phyloP scores from a whole-genome alignment of 1,140 invertebrate species.

The roundworm (Caenorhabditis elegans) region DNA sequence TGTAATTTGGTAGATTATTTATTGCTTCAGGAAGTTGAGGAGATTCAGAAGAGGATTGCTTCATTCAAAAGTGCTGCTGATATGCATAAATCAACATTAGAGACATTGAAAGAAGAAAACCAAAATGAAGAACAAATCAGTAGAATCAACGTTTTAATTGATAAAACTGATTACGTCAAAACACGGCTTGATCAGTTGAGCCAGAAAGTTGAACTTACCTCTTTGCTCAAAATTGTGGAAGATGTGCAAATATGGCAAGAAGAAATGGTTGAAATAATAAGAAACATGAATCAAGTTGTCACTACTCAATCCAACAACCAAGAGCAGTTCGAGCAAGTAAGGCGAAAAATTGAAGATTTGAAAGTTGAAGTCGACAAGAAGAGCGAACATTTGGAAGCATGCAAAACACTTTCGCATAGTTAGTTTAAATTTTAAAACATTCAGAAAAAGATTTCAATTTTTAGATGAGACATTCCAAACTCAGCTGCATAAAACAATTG shows the following conservation, averaged over 20 bases:
- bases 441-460: not conserved
- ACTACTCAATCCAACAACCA: not conserved
- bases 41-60: not conserved
- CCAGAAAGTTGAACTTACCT: constrained; percentile 9
- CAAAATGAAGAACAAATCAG: constrained; percentile 13
- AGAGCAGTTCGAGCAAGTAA: not conserved
- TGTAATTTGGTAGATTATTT: not conserved
- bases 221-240: constrained; percentile 19
- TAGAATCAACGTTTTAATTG: not conserved
- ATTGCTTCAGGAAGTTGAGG: constrained; percentile 12
- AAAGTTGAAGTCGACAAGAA: constrained; percentile 32
- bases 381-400: constrained; percentile 15
- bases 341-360: constrained; percentile 4
- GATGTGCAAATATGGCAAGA: constrained; percentile 45
- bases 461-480: constrained; percentile 13
- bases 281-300: not conserved
- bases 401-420: not conserved
- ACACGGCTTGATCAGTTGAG: constrained; percentile 22
- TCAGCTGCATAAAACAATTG: not conserved
- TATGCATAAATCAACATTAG: not conserved
- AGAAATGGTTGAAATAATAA: constrained; percentile 28
- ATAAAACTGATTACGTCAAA: constrained; percentile 22
- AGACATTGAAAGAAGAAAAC: constrained; percentile 1
- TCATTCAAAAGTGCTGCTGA: constrained; percentile 8
- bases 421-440: not conserved